Base-by-base conservation (phyloP, 1,140 invertebrate species). In the Bombus affinis region DNA sequence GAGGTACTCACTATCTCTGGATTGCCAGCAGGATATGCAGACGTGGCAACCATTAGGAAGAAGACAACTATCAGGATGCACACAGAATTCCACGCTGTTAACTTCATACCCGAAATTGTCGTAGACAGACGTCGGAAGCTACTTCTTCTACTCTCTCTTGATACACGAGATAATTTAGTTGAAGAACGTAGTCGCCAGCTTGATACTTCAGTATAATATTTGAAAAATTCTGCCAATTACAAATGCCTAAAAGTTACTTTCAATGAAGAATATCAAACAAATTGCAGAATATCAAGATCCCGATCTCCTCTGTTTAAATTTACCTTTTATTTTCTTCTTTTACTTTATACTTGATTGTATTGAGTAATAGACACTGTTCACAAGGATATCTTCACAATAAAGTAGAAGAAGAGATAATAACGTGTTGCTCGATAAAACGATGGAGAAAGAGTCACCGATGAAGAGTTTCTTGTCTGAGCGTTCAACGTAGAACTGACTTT, bases 401-500 rank as follows among this genome's bases (percentile, higher is more conserved):
- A 39, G 12, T n/a, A 22, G 15, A 28, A 28, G 15, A 37, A 70
- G 3, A n/a, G 13, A 37, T 18, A 6, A 42, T 25, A 57, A 81
- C 35, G 22, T 72, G 32, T 75, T 47, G 62, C 57, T 70, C 6
- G 62, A 70, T 72, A 28, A 12, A 71, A 76, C 68, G 89, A 75
- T 39, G 18, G 35, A 13, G 35, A 37, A 72, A 59, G 18, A 47
- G n/a, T 44, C 28, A 65, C 3, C 13, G 22, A 37, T 37, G 73
- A 65, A 73, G 53, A 68, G 77, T 74, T 86, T 81, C 77, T 84
- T 66, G 62, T 87, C 82, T 83, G 91, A 91, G 90, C 91, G 92
- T 86, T 93, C 89, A 91, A 90, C 90, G 90, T 86, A 90, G 90
- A 88, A 95, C 94, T 95, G 94, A 91, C 88, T 94, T 94, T 92